Base-by-base conservation (phyloP, 2,888 invertebrate species). In the Operophtera brumata region DNA sequence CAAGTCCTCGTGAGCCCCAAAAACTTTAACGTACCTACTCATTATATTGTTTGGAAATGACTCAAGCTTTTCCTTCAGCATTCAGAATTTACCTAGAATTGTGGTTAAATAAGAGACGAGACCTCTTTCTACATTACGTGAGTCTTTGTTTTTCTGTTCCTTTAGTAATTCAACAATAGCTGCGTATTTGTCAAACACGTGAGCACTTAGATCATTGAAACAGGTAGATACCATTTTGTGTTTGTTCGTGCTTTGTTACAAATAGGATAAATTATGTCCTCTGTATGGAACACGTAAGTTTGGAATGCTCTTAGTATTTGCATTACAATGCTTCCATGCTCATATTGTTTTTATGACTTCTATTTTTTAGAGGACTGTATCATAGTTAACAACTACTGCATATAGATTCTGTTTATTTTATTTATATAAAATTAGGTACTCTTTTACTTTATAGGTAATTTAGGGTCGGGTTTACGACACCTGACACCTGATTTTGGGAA, bases 261-360 rank as follows among this genome's bases (percentile, higher is more conserved):
- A 81, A 85, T 82, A 82, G 80, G 77, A 82, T 49, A 80, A 82
- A 80, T 81, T 82, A 83, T 82, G 34, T 77, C 66, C 69, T 80
- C 76, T 76, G 35, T 49, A 36, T 14, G 70, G 73, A 77, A 76
- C 73, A 77, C 73, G 73, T 74, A 62, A 70, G 70, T 73, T 69
- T 71, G 59, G 65, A 71, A 64, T 66, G 70, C 69, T 43, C n/a
- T 32, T 25, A n/a, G 25, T 41, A n/a, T 80, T 81, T 79, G 69
- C 75, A 78, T 82, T 64, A 67, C 30, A 30, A 42, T 30, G 7
- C 0, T 28, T 5, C 9, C 28, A 28, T 20, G 20, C 20, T 20
- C 20, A 3, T 20, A 4, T 20, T 20, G 2, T 20, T 3, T 20
- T 20, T 20, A 3, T 4, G 4, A 20, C 20, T 20, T 20, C 20